Evolutionary conservation across 2,888 invertebrate genomes (phyloP).

Genomic region (Machimus atricapillus): DNA sequence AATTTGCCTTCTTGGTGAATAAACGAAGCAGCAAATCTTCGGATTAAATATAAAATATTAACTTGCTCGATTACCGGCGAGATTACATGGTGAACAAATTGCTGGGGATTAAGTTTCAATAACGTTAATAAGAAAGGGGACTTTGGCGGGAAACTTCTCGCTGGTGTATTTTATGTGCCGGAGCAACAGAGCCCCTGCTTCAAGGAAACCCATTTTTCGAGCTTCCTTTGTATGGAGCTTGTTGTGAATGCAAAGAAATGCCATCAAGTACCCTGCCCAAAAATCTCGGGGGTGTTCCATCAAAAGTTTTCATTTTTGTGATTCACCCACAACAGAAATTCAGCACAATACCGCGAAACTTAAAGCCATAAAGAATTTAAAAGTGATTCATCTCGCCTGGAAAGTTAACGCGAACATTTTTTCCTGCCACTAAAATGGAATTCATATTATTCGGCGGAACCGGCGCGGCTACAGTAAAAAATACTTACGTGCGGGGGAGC

Average conservation of each 20-base stretch:
- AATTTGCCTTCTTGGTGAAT: background rate
- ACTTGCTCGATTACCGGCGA: background rate
- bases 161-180: background rate
- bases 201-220: background rate
- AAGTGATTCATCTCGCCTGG: conserved; percentile 21
- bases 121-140: background rate
- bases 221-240: background rate
- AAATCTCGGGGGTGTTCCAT: background rate
- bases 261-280: background rate
- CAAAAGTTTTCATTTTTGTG: background rate
- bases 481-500: background rate
- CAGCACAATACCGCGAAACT: background rate
- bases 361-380: conserved; percentile 23
- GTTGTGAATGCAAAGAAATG: background rate
- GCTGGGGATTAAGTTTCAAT: background rate
- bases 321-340: background rate
- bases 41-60: background rate
- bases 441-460: conserved; percentile 10
- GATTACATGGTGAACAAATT: background rate
- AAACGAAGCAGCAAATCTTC: background rate
- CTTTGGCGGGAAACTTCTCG: background rate
- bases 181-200: background rate
- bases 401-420: conserved; percentile 4
- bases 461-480: background rate
- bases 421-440: background rate